Evolutionary conservation across 2,888 invertebrate species (phyloP).

Genomic region (Stenchaetothrips biformis): DNA sequence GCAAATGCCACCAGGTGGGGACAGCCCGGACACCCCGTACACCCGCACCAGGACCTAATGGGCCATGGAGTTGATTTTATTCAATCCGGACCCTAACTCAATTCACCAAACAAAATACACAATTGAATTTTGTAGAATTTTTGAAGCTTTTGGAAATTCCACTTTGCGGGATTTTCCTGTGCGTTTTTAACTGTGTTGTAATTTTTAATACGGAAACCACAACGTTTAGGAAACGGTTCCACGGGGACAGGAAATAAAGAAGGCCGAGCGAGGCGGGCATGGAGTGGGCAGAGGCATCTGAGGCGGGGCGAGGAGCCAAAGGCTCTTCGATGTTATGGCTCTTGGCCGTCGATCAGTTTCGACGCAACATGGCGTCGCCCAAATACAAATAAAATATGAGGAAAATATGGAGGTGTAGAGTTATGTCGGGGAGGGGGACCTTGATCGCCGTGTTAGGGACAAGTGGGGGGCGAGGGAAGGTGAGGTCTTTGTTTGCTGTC

Average conservation of each 20-base stretch:
- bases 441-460: not conserved
- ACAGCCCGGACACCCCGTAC: no score
- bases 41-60: no score
- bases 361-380: conserved; percentile 5
- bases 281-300: not conserved
- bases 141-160: no score
- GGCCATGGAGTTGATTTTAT: no score
- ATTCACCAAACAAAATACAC: no score
- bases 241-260: not conserved
- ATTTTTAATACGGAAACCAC: not conserved
- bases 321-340: not conserved
- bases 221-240: not conserved
- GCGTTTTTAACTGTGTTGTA: no score
- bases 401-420: conserved; percentile 6
- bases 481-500: conserved; percentile 24
- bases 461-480: not conserved
- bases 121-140: no score
- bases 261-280: not conserved
- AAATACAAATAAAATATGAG: conserved; percentile 1
- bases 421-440: no score
- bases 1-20: no score
- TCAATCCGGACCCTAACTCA: no score
- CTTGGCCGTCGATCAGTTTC: not conserved
- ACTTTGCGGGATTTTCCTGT: no score
- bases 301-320: not conserved